Evolutionary conservation across 2,113 vertebrate genomes (phyloP), one percentile per base, ranked within the genome.

Genomic region (Pollachius pollachius): DNA sequence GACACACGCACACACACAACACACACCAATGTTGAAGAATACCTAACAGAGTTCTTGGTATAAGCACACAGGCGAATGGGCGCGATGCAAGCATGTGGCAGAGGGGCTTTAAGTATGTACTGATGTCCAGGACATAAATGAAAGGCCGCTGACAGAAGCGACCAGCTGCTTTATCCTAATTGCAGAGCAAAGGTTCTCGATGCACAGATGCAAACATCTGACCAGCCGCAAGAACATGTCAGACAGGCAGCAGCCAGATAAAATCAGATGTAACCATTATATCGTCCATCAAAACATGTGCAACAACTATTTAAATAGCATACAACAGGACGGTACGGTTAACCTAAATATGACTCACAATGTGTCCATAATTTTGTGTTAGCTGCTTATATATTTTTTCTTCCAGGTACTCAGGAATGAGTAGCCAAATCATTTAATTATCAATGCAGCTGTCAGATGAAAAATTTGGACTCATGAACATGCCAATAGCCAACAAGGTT

Each of bases 121-220:
- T 71, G 8, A 72, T 57, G 21, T 64, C 21, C 34, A 25, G 59
- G 41, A 66, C 52, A 64, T 68, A 73, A 89, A 89, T 88, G 81
- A 90, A 68, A 81, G 67, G 63, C 70, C 83, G 85, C 68, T 84
- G 89, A 90, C 82, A 81, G 84, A 8, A 68, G 60, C 70, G 52
- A 71, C 70, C 81, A 87, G 84, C 78, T 86, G 83, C 64, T 77
- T 74, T 63, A 73, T 37, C 67, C 27, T 56, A n/a, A 65, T 48
- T 25, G 54, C 34, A 77, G 71, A 37, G 64, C 57, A 64, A 25
- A 59, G 18, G 73, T 69, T 81, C 74, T 79, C 60, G 65, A 65
- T 65, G 25, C n/a, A 69, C 69, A 17, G 64, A 48, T 48, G 41
- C 41, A 13, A 27, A 87, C 62, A 73, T 83, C 60, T 85, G 79